Base-by-base conservation (phyloP, 2,888 invertebrate species). In the Thereva nobilitata region DNA sequence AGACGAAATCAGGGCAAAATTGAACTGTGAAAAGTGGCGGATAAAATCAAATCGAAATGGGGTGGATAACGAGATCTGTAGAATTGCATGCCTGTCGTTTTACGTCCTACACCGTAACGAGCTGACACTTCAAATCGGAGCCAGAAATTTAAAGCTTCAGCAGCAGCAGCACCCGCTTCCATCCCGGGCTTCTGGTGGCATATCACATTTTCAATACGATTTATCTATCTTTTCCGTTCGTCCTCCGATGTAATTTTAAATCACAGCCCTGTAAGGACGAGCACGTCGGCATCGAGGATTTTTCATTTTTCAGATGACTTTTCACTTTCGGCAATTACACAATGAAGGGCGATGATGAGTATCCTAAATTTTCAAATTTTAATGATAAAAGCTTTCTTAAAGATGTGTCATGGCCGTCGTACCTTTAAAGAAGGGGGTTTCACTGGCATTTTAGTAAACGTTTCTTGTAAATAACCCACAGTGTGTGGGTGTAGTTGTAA, bases 121-220 rank as follows among this genome's bases (percentile, higher is more conserved):
- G 64, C 64, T 64, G 64, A 64, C 64, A 64, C 53, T 64, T 64
- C 55, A 64, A 64, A 64, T 64, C 55, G 47, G 55, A 54, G 53
- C 37, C 55, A 55, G 47, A 45, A 64, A 64, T 64, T 64, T 64
- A 64, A 64, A 55, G 53, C n/a, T 52, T 10, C 45, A 12, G 45
- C 55, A 55, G 12, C 59, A 59, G 41, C 47, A n/a, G n/a, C 12
- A 47, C 37, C 59, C 42, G 9, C 23, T 63, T 63, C 50, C 49
- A 50, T 41, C 42, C 23, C 6, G 45, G 45, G 40, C 59, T n/a
- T 34, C 4, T 6, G 59, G 49, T 23, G 12, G 49, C 41, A 59
- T 59, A 47, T 47, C 47, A 38, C 37, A 23, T 59, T 45, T 45
- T 59, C 49, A 59, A 49, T 49, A 38, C 38, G 23, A 23, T 23